A percentile compares a stretch with the other conserved stretches of the same genome.
These are phyloP conservation scores for Biston betularia DNA, from an alignment of 2,888 invertebrate species.

Conservation along the genomic window DNA sequence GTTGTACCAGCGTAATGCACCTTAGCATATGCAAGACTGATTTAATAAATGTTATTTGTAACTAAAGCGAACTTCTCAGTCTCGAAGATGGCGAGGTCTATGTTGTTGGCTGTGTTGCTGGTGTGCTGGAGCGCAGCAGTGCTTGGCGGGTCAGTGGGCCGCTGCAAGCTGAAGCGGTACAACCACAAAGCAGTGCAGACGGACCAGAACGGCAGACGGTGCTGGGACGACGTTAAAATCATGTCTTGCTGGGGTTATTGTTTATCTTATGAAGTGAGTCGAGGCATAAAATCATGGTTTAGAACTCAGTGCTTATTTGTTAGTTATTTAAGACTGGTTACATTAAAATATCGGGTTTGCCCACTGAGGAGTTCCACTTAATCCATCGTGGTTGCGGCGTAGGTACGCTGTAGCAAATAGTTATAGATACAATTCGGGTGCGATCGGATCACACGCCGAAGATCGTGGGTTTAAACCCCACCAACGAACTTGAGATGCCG, in stretches of 20 bases:
- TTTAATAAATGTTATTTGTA: neutral
- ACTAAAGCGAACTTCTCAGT: slow-evolving; percentile 30
- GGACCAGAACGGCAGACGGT: slow-evolving; percentile 88
- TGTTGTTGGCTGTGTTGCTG: slow-evolving; percentile 54
- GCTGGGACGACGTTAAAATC: slow-evolving; percentile 92
- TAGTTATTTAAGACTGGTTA: neutral
- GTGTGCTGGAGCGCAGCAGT: slow-evolving; percentile 56
- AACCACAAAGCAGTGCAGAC: slow-evolving; percentile 76
- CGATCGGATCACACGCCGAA: no score
- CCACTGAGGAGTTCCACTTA: no score
- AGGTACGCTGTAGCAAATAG: no score
- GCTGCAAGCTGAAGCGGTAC: slow-evolving; percentile 70
- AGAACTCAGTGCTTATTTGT: neutral
- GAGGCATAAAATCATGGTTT: neutral
- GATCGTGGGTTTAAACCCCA: no score
- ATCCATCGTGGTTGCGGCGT: no score
- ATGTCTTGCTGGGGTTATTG: slow-evolving; percentile 95
- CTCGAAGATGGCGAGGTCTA: slow-evolving; percentile 33
- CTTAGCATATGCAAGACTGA: neutral
- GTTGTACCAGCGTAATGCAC: no score
- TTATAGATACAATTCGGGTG: no score
- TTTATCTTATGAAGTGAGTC: slow-evolving; percentile 91
- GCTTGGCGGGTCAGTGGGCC: slow-evolving; percentile 54
- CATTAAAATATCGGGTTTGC: no score
- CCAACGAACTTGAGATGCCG: no score